Evolutionary conservation across 1,140 invertebrate species (phyloP).

Genomic region (Leptinotarsa lineolata): DNA sequence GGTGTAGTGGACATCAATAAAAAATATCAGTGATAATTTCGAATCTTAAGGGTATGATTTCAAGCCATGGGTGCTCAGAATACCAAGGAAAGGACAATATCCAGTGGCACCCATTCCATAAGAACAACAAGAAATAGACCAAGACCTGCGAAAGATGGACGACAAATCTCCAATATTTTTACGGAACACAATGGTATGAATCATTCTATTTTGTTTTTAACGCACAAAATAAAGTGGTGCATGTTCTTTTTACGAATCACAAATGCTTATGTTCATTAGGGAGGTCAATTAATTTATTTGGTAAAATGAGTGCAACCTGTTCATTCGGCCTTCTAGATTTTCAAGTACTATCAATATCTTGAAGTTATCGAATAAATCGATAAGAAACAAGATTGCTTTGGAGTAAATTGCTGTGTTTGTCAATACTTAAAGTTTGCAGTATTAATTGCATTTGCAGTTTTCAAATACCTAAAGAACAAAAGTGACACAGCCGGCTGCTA

Average conservation of each 20-base stretch:
- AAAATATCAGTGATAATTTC: constrained; percentile 44
- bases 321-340: not conserved
- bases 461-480: not conserved
- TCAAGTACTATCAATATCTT: no score
- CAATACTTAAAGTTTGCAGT: no score
- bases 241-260: not conserved
- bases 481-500: constrained; percentile 8
- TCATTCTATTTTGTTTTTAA: constrained; percentile 27
- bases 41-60: constrained; percentile 49
- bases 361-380: no score
- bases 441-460: not conserved
- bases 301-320: not conserved
- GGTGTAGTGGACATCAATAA: constrained; percentile 37
- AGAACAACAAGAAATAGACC: constrained; percentile 71
- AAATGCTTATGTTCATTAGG: no score
- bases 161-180: constrained; percentile 84
- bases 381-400: no score
- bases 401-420: no score
- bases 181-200: constrained; percentile 84
- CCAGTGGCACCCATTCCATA: constrained; percentile 66
- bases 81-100: constrained; percentile 77
- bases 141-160: constrained; percentile 74
- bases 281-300: no score
- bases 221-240: not conserved
- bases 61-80: constrained; percentile 82